A percentile compares a stretch with the other conserved stretches of the same genome.
Conservation (phyloP, 2,797 vertebrate species). For the Neomorphus geoffroyi region DNA sequence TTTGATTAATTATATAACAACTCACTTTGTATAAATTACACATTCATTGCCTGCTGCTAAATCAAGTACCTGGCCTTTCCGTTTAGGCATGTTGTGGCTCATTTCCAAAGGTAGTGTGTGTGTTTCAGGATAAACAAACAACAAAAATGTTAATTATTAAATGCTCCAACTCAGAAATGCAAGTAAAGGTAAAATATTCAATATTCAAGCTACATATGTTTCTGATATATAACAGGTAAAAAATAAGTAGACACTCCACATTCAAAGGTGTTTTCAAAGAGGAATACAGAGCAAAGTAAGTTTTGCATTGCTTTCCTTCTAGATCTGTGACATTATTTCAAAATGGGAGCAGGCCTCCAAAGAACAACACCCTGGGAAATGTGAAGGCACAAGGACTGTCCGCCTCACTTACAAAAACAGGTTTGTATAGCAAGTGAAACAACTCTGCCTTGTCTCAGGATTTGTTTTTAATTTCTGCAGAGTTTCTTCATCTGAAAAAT, state of each 20-base stretch:
- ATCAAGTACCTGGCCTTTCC: constrained; percentile 12
- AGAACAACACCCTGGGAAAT: constrained; percentile 93
- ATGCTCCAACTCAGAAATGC: neutral
- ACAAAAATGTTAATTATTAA: constrained; percentile 21
- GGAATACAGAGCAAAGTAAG: neutral
- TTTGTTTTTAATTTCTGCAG: neutral
- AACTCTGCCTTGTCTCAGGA: neutral
- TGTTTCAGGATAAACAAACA: neutral
- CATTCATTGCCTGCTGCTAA: neutral
- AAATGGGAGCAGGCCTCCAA: constrained; percentile 98
- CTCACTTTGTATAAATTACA: neutral
- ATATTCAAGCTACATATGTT: neutral
- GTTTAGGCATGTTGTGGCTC: neutral
- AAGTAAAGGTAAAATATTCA: neutral
- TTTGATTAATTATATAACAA: neutral
- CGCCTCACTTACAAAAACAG: constrained; percentile 97
- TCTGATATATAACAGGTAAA: neutral
- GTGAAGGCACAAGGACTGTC: constrained; percentile 91
- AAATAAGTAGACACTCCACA: neutral
- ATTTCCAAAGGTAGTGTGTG: constrained; percentile 4
- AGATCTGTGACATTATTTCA: constrained; percentile 98
- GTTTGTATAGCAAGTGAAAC: constrained; percentile 70
- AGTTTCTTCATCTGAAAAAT: constrained; percentile 1
- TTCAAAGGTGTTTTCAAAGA: neutral
- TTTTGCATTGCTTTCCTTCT: constrained; percentile 31